phyloP scores from a whole-genome alignment of 2,888 invertebrate species.

The Zaprionus obscuricornis region DNA sequence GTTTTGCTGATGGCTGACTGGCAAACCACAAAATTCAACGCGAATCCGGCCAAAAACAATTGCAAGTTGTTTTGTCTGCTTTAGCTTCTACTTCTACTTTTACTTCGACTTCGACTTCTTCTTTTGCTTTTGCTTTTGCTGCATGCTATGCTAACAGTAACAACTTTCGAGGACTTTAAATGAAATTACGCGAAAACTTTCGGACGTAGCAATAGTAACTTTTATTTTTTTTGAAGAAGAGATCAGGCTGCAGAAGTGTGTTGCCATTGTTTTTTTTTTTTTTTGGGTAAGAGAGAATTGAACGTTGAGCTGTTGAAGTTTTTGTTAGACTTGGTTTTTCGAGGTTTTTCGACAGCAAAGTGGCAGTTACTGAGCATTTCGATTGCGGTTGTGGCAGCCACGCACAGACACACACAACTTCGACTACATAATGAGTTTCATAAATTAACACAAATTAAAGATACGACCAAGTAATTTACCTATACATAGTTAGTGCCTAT shows the following conservation, averaged over 20 bases:
- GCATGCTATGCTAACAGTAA: constrained; percentile 30
- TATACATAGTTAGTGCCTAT: constrained; percentile 30
- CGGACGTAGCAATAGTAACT: constrained; percentile 56
- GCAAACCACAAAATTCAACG: constrained; percentile 59
- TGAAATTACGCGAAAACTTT: constrained; percentile 79
- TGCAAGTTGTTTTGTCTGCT: constrained; percentile 64
- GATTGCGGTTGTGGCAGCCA: constrained; percentile 37
- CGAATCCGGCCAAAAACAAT: constrained; percentile 54
- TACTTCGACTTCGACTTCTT: too few relatives aligned
- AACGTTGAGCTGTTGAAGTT: too few relatives aligned
- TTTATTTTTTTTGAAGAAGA: too few relatives aligned
- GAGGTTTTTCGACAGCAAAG: too few relatives aligned
- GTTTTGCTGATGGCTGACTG: too few relatives aligned
- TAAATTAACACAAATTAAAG: constrained; percentile 79
- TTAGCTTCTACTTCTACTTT: too few relatives aligned
- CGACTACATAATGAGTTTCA: constrained; percentile 72
- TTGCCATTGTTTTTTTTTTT: too few relatives aligned
- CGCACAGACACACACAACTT: constrained; percentile 58
- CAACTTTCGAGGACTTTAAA: constrained; percentile 78
- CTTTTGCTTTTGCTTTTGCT: not conserved
- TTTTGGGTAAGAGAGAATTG: not conserved
- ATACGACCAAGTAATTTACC: constrained; percentile 64
- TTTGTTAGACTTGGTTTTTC: too few relatives aligned
- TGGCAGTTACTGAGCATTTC: constrained; percentile 26
- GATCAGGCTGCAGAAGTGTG: constrained; percentile 41